A percentile compares a stretch with the other conserved stretches of the same genome.
Evolutionary conservation across 1,140 invertebrate species (phyloP).

Genomic region (Mya arenaria): DNA sequence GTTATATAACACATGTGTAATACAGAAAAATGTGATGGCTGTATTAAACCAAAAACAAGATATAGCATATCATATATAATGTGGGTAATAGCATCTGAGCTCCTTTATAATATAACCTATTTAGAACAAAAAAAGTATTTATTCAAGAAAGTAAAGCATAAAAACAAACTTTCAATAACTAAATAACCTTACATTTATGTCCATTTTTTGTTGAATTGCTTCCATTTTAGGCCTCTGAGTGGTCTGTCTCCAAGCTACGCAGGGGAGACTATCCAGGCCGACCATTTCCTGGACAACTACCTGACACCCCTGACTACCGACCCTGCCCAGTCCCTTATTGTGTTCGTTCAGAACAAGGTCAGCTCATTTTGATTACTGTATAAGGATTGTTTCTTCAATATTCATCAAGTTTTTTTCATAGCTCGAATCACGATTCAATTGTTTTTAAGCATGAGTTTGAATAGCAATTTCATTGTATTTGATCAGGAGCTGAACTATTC

Average conservation of each 20-base stretch:
- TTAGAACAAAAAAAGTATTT: too few species aligned
- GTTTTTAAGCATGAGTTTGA: background rate
- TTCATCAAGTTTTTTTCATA: background rate
- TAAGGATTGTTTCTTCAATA: background rate
- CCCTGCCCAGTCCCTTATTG: background rate
- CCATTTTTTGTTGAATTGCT: too few species aligned
- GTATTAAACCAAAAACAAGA: too few species aligned
- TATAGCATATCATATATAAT: too few species aligned
- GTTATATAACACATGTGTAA: too few species aligned
- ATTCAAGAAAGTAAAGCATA: too few species aligned
- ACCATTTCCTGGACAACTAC: constrained; percentile 25
- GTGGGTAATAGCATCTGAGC: too few species aligned
- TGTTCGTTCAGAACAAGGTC: constrained; percentile 53
- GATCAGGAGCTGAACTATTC: background rate
- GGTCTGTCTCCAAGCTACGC: constrained; percentile 40
- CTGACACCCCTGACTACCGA: constrained; percentile 38
- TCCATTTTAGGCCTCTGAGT: constrained; percentile 45
- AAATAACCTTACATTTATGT: too few species aligned
- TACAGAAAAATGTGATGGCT: too few species aligned
- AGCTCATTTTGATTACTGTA: background rate
- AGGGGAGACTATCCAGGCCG: constrained; percentile 14
- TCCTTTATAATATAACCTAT: too few species aligned
- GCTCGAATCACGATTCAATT: background rate
- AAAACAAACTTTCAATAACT: too few species aligned
- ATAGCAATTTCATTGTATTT: background rate